These are phyloP conservation scores for Macroteleia sp. DNA, from an alignment of 2,888 invertebrate species.

Conservation along the genomic window DNA sequence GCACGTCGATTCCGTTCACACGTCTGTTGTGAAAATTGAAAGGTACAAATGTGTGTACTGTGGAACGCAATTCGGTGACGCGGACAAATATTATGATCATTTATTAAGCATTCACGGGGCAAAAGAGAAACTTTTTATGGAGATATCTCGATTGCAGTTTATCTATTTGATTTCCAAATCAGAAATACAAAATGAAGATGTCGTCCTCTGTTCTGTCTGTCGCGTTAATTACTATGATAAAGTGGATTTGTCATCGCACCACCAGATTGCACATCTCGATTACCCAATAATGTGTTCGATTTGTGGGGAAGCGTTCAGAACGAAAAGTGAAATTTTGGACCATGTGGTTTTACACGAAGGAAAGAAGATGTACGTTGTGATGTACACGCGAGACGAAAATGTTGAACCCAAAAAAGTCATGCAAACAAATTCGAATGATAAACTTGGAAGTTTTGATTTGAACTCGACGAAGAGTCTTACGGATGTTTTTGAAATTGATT, in stretches of 20 bases:
- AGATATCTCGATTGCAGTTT: background rate
- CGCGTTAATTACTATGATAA: background rate
- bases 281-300: conserved; percentile 25
- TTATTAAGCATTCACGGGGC: background rate
- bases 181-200: background rate
- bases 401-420: too few relatives aligned
- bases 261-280: background rate
- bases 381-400: too few relatives aligned
- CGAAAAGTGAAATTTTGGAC: conserved; percentile 16
- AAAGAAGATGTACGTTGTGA: too few relatives aligned
- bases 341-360: too few relatives aligned
- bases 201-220: conserved; percentile 19
- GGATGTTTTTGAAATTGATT: too few relatives aligned
- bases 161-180: background rate
- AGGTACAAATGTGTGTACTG: background rate
- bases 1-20: background rate
- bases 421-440: too few relatives aligned
- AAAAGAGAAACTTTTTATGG: background rate
- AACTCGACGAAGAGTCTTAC: too few relatives aligned
- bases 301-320: conserved; percentile 10
- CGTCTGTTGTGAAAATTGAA: background rate
- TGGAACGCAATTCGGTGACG: background rate
- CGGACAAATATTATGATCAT: conserved; percentile 16
- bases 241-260: conserved; percentile 5
- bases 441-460: too few relatives aligned